These are phyloP conservation scores for Brachystomella parvula DNA, from an alignment of 1,140 invertebrate species.

Conservation along the genomic window DNA sequence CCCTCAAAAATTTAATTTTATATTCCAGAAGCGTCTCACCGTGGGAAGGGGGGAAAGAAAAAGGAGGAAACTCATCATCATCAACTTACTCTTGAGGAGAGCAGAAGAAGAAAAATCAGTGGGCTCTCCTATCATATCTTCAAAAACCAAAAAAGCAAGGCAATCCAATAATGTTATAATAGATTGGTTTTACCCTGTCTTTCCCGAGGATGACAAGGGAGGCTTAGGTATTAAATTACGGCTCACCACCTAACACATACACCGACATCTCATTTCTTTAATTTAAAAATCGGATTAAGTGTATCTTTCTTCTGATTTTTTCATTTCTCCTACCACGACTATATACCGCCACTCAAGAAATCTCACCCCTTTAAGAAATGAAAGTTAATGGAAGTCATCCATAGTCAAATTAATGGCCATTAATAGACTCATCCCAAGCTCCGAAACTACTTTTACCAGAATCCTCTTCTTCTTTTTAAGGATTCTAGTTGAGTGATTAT, in stretches of 20 bases:
- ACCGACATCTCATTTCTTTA: neutral
- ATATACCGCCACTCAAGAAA: neutral
- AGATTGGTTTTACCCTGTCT: slow-evolving; percentile 1
- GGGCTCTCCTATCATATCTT: slow-evolving; percentile 10
- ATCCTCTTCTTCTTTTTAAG: neutral
- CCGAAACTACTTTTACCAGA: neutral
- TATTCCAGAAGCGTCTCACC: slow-evolving; percentile 14
- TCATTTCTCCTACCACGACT: neutral
- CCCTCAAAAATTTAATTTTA: slow-evolving; percentile 12
- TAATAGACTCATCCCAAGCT: slow-evolving; percentile 25
- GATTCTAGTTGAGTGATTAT: slow-evolving; percentile 13
- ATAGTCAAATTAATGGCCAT: slow-evolving; percentile 25
- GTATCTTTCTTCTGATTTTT: neutral
- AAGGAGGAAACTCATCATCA: slow-evolving; percentile 17
- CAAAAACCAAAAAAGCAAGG: slow-evolving; percentile 4
- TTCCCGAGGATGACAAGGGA: neutral
- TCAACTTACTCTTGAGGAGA: slow-evolving; percentile 6
- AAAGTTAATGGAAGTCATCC: slow-evolving; percentile 14
- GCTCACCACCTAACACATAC: neutral
- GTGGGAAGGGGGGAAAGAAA: slow-evolving; percentile 4
- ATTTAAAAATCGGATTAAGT: neutral
- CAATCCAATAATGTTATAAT: slow-evolving; percentile 18
- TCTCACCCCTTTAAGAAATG: slow-evolving; percentile 6
- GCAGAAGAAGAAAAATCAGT: no score
- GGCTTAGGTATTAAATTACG: neutral